Evolutionary conservation across 1,140 invertebrate genomes (phyloP), one percentile per base, ranked within the genome.

Genomic region (Brachionus rotundiformis): DNA sequence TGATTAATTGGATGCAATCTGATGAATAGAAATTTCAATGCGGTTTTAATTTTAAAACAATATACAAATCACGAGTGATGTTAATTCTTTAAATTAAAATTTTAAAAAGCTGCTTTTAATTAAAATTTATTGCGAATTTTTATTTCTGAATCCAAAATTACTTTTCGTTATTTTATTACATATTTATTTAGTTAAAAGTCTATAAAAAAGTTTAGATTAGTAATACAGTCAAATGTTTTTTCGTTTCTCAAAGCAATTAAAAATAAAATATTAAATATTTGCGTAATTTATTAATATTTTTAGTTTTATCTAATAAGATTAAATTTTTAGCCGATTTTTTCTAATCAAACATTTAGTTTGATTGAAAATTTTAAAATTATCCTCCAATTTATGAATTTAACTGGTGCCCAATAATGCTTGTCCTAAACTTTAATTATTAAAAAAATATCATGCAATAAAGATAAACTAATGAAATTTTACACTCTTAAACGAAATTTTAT

Each of bases 121-220:
- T 54, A 19, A 54, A 54, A 54, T 54, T 54, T 19, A 54, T 54
- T 54, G 47, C 47, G n/a, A 54, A 54, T 54, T 54, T 54, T 54
- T 6, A 39, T 39, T 39, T 54, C 7, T 19, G 19, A 54, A 54
- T 54, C 16, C 7, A 19, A 19, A 54, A 19, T 19, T 16, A 54
- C 3, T 54, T 54, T 54, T 54, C 23, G 47, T 54, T 54, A 19
- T 54, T 54, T 54, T 19, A 19, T 54, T 23, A 54, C 47, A 54
- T 54, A 54, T 54, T 54, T 54, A 54, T 54, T 19, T 54, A 54
- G 47, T 54, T 54, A 54, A 54, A 54, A 19, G 5, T 16, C 3
- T 54, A 54, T 54, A 16, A 54, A 54, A 54, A 25, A 39, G 13
- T 1, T 16, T 19, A 54, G 23, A 54, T 54, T 54, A 54, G 47